Conservation (phyloP, 2,113 vertebrate species). For the Sclerurus mexicanus region DNA sequence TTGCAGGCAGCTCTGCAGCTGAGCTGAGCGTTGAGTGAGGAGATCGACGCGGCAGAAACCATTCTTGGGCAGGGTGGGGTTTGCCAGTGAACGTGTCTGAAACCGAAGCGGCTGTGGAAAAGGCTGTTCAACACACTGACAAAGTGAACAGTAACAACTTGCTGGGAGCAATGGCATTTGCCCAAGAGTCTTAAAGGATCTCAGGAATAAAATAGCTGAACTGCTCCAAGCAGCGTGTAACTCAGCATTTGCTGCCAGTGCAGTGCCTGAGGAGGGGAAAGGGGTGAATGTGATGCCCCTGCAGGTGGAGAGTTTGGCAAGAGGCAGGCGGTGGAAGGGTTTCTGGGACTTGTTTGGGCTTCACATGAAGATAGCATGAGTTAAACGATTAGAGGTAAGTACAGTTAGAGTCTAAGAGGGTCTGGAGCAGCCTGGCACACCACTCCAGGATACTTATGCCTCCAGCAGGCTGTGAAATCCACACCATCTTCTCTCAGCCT, state of each 20-base stretch:
- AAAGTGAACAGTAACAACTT: background rate
- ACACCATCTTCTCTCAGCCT: background rate
- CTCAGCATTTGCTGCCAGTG: accelerated
- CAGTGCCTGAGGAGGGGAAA: background rate
- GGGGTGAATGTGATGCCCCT: background rate
- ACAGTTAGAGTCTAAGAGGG: background rate
- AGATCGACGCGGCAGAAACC: background rate
- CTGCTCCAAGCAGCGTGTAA: background rate
- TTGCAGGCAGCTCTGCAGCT: background rate
- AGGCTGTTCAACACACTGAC: background rate
- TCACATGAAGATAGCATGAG: background rate
- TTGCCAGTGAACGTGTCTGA: background rate
- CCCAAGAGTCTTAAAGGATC: slow-evolving; percentile 2
- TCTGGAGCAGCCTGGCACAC: background rate
- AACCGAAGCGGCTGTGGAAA: background rate
- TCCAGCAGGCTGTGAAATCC: background rate
- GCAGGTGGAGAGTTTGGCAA: background rate
- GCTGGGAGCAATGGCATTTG: background rate
- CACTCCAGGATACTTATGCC: background rate
- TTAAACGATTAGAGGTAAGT: background rate
- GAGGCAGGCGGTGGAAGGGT: background rate
- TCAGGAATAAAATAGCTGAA: background rate
- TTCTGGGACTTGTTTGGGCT: background rate
- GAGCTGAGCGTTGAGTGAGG: background rate
- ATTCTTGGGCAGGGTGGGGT: background rate